Evolutionary conservation across 2,888 invertebrate genomes (phyloP).

Genomic region (Diarsia dahlii): DNA sequence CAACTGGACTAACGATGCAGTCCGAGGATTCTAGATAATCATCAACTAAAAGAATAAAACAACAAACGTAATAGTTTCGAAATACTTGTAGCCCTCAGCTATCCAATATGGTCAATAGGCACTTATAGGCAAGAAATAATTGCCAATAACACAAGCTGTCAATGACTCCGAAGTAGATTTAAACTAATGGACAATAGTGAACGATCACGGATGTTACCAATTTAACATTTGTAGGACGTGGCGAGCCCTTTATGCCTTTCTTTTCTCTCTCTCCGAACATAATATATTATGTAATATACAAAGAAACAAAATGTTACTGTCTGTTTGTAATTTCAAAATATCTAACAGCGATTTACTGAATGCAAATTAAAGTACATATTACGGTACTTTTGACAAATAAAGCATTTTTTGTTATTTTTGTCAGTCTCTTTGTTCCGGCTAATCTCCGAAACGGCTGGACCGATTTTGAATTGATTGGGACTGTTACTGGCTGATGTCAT

Average conservation of each 20-base stretch:
- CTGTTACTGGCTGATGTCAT: too few species aligned
- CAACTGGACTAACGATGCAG: background rate
- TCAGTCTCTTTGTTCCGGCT: too few species aligned
- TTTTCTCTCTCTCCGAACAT: conserved; percentile 33
- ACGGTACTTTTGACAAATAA: too few species aligned
- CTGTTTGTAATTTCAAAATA: too few species aligned
- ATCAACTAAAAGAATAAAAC: background rate
- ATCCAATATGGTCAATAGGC: conserved; percentile 7
- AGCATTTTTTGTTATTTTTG: too few species aligned
- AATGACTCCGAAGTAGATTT: conserved; percentile 73
- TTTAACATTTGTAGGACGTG: conserved; percentile 70
- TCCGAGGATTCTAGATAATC: background rate
- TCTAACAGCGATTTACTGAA: too few species aligned
- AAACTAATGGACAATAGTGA: conserved; percentile 73
- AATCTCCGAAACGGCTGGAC: too few species aligned
- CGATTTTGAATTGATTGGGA: too few species aligned
- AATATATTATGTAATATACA: background rate
- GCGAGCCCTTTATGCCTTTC: conserved; percentile 51
- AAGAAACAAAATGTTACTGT: too few species aligned
- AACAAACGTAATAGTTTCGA: background rate
- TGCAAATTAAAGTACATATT: too few species aligned
- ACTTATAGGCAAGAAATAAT: conserved; percentile 68
- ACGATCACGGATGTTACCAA: conserved; percentile 79
- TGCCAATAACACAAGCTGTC: conserved; percentile 75
- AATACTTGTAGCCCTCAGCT: conserved; percentile 8